phyloP scores from a whole-genome alignment of 2,113 vertebrate genomes.

The Lota lota region DNA sequence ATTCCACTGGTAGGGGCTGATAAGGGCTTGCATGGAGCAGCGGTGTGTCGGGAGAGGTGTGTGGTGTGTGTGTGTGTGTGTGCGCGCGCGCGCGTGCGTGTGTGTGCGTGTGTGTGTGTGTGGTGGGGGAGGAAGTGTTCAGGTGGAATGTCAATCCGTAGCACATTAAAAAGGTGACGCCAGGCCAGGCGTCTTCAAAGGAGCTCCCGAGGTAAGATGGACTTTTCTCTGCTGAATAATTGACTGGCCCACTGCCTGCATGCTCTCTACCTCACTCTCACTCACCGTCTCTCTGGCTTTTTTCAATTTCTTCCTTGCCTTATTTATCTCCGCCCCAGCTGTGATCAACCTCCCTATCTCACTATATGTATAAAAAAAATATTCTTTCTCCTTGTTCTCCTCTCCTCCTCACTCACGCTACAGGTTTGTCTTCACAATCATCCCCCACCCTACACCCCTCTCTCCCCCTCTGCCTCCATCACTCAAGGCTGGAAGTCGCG shows the following conservation, averaged over 20 bases:
- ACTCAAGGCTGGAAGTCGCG: not conserved
- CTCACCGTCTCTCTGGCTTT: slow-evolving; percentile 4
- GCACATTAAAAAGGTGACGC: slow-evolving; percentile 55
- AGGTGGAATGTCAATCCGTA: slow-evolving; percentile 49
- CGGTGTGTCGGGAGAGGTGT: not conserved
- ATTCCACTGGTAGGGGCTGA: slow-evolving; percentile 45
- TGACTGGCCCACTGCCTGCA: slow-evolving; percentile 35
- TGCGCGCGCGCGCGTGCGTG: not conserved
- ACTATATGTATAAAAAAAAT: not conserved
- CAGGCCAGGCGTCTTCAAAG: slow-evolving; percentile 41
- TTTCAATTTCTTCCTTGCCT: no score
- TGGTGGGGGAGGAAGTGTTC: slow-evolving; percentile 7
- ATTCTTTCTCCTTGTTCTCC: not conserved
- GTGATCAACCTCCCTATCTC: slow-evolving; percentile 3
- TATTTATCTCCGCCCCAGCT: slow-evolving; percentile 15
- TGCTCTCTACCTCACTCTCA: slow-evolving; percentile 2
- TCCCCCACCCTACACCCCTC: slow-evolving; percentile 6
- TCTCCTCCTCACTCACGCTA: slow-evolving; percentile 7
- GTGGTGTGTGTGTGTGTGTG: not conserved
- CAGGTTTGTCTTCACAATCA: no score
- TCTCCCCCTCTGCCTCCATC: not conserved
- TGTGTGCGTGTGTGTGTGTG: not conserved
- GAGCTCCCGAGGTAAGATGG: slow-evolving; percentile 33
- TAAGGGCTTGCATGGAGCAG: slow-evolving; percentile 24
- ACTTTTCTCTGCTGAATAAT: slow-evolving; percentile 56